phyloP scores from a whole-genome alignment of 2,113 vertebrate species.

The Ptilorrhoa leucosticta region DNA sequence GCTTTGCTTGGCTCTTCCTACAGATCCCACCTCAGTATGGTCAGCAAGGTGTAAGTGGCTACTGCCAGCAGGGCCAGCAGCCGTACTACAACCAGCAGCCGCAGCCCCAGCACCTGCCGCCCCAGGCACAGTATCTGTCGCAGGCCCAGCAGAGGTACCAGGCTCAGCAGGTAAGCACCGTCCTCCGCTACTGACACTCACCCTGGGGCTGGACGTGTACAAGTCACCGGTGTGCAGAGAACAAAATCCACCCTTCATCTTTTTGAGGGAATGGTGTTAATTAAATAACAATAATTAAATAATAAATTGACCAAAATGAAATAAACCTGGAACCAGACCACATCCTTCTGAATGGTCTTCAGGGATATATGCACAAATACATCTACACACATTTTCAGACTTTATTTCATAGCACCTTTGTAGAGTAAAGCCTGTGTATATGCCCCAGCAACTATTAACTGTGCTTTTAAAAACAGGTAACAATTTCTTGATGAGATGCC shows the following conservation, averaged over 20 bases:
- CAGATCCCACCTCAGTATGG: conserved; percentile 93
- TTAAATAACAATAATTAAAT: background rate
- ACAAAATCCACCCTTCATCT: background rate
- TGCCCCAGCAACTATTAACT: background rate
- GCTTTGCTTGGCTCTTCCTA: conserved; percentile 66
- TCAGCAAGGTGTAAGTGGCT: conserved; percentile 86
- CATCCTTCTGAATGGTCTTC: background rate
- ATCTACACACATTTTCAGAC: background rate
- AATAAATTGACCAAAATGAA: background rate
- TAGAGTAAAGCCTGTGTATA: background rate
- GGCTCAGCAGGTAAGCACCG: conserved; percentile 84
- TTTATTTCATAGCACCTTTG: background rate
- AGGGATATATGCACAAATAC: background rate
- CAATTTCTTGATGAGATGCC: background rate
- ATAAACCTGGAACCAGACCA: background rate
- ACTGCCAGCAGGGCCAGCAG: conserved; percentile 90
- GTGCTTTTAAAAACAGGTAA: background rate
- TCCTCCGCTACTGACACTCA: fast-evolving
- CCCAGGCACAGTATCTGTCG: conserved; percentile 79
- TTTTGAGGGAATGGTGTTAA: fast-evolving
- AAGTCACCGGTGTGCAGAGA: background rate
- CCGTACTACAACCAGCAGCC: conserved; percentile 93
- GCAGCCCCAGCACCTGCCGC: conserved; percentile 81
- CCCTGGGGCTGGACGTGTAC: background rate
- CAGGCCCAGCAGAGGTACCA: conserved; percentile 88